phyloP scores from a whole-genome alignment of 2,888 invertebrate genomes.

The Tenthredo mesomela region DNA sequence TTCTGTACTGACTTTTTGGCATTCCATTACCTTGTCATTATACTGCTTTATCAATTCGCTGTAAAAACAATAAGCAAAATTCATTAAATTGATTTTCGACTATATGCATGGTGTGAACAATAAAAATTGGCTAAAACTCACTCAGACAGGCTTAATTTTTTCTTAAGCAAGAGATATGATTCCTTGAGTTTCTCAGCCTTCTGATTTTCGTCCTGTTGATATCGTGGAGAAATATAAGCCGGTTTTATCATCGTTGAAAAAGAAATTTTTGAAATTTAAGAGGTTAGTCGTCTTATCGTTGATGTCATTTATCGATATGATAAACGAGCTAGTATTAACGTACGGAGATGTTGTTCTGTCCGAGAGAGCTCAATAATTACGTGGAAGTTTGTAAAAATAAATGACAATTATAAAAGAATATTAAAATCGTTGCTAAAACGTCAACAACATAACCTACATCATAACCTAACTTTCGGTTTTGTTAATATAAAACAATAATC shows the following conservation, averaged over 20 bases:
- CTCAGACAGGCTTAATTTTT: conserved; percentile 67
- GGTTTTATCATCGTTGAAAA: neutral
- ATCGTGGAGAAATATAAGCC: neutral
- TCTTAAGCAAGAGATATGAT: conserved; percentile 64
- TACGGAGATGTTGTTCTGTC: neutral
- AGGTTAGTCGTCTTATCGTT: neutral
- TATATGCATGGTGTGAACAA: neutral
- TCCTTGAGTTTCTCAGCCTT: conserved; percentile 62
- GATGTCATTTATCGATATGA: neutral
- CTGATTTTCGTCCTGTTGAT: conserved; percentile 60
- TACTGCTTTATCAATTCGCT: conserved; percentile 68
- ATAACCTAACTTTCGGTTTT: conserved; percentile 27
- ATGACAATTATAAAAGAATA: neutral
- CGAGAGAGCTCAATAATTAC: neutral
- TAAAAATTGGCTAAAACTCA: conserved; percentile 58
- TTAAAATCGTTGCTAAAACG: conserved; percentile 8
- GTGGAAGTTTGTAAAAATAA: neutral
- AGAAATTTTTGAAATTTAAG: neutral
- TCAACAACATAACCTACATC: conserved; percentile 30
- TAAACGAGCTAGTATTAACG: neutral
- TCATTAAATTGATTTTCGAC: neutral
- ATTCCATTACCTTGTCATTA: conserved; percentile 68
- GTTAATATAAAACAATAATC: neutral
- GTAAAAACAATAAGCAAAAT: conserved; percentile 25
- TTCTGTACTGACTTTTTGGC: conserved; percentile 63